Evolutionary conservation across 2,113 vertebrate genomes (phyloP), one percentile per base, ranked within the genome.

Genomic region (Perca flavescens): DNA sequence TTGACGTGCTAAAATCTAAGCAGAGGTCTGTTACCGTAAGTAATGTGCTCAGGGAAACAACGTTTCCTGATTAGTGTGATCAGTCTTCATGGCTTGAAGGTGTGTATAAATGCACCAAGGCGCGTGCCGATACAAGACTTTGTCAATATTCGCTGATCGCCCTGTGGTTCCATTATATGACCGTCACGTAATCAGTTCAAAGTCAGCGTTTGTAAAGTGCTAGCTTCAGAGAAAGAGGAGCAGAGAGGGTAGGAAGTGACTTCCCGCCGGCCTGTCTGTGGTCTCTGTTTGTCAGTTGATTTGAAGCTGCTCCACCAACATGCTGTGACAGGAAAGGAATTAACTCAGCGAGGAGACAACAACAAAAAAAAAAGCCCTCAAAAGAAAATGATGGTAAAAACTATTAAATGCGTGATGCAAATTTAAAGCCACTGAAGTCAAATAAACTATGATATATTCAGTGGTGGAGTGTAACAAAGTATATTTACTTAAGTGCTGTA

Each of bases 271-370:
- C 85, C 86, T 92, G 88, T 93, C 93, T 94, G 87, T 93, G 92
- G 91, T 89, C 85, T 88, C 79, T 92, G 87, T 93, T 93, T 93
- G 91, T 92, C 82, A 90, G 92, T 87, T 68, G 88, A 91, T 93
- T 90, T 92, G 89, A 94, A 94, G 93, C 85, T 77, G 84, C 90
- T 87, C 74, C 87, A 71, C 86, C 84, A 69, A 92, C 94, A 83
- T 88, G 94, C 80, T 84, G 84, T 43, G 72, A 94, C 94, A 94
- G 82, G 94, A 92, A 90, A 91, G 90, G 90, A 93, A 94, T 93
- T 93, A 92, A 90, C 87, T 92, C 83, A 72, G 85, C 47, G 17
- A 83, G 76, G 79, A 88, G 89, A 87, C 75, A 15, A 84, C 4
- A 25, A 79, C 54, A 86, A 69, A 82, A 79, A 82, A 76, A 80